Percentiles rank a stretch among this genome's conserved stretches.
Conservation (phyloP, 2,888 invertebrate genomes). For the Andrena praecox region DNA sequence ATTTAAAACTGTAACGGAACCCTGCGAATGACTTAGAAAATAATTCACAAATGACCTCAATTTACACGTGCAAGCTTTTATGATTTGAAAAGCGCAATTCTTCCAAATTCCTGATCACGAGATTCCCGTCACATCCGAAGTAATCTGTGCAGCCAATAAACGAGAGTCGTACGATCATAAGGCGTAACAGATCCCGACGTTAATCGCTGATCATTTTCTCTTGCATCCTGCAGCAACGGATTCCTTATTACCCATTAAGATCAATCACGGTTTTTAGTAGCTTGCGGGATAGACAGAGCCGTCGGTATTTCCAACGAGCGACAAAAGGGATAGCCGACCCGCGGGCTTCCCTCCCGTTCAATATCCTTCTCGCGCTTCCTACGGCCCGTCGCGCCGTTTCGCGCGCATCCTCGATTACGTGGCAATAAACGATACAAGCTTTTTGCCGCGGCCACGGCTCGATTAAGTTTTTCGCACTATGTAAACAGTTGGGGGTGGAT, state of each 20-base stretch:
- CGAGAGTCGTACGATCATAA: slow-evolving; percentile 37
- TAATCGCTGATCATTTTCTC: slow-evolving; percentile 67
- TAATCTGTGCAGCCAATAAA: slow-evolving; percentile 36
- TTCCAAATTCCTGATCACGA: no score
- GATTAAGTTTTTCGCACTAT: slow-evolving; percentile 58
- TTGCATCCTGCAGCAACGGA: slow-evolving; percentile 41
- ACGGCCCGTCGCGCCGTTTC: slow-evolving; percentile 51
- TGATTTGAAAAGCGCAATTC: no score
- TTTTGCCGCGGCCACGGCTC: slow-evolving; percentile 43
- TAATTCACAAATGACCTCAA: no score
- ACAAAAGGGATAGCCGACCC: slow-evolving; percentile 52
- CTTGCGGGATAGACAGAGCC: slow-evolving; percentile 22
- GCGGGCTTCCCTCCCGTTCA: slow-evolving; percentile 47
- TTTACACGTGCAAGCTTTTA: no score
- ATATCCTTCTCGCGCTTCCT: slow-evolving; percentile 48
- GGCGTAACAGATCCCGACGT: slow-evolving; percentile 62
- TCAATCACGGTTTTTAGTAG: slow-evolving; percentile 66
- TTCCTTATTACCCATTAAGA: slow-evolving; percentile 65
- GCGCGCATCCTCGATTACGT: slow-evolving; percentile 57
- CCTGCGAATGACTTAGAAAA: no score
- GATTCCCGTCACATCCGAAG: slow-evolving; percentile 26
- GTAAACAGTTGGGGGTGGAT: slow-evolving; percentile 55
- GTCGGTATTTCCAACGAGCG: slow-evolving; percentile 42
- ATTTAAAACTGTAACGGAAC: no score
- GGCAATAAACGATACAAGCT: slow-evolving; percentile 54